A percentile compares a stretch with the other conserved stretches of the same genome.
These are phyloP conservation scores for Sphenopsis melanotis DNA, from an alignment of 2,797 vertebrate species.

Conservation along the genomic window DNA sequence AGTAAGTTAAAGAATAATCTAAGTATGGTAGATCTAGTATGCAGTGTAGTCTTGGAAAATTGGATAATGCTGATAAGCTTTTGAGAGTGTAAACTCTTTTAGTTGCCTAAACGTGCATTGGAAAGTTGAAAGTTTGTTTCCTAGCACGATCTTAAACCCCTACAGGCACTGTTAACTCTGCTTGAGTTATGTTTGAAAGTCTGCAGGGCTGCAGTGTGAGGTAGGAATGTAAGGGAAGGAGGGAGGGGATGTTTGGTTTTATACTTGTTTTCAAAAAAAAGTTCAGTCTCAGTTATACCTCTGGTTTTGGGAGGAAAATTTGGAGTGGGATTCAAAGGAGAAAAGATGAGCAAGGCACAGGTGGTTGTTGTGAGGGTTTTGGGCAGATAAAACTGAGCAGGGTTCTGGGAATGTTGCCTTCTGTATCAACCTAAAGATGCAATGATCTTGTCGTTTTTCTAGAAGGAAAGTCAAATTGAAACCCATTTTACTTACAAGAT, in stretches of 20 bases:
- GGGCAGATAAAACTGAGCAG: neutral
- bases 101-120: neutral
- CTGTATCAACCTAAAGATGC: neutral
- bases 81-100: neutral
- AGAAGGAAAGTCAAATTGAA: neutral
- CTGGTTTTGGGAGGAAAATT: neutral
- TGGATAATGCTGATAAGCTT: neutral
- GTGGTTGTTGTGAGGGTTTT: neutral
- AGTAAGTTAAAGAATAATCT: neutral
- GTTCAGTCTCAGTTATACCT: neutral
- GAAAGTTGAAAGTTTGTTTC: neutral
- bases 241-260: neutral
- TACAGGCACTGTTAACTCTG: neutral
- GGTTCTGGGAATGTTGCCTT: neutral
- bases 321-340: neutral
- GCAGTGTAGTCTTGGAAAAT: fast-evolving
- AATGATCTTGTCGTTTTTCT: neutral
- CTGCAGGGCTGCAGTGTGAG: neutral
- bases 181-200: neutral
- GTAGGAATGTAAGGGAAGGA: neutral
- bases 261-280: neutral
- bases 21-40: neutral
- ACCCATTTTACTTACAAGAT: neutral
- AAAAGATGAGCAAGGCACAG: neutral
- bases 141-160: neutral